A percentile compares a stretch with the other conserved stretches of the same genome.
phyloP scores from a whole-genome alignment of 2,113 vertebrate species.

The Tringa solitaria region DNA sequence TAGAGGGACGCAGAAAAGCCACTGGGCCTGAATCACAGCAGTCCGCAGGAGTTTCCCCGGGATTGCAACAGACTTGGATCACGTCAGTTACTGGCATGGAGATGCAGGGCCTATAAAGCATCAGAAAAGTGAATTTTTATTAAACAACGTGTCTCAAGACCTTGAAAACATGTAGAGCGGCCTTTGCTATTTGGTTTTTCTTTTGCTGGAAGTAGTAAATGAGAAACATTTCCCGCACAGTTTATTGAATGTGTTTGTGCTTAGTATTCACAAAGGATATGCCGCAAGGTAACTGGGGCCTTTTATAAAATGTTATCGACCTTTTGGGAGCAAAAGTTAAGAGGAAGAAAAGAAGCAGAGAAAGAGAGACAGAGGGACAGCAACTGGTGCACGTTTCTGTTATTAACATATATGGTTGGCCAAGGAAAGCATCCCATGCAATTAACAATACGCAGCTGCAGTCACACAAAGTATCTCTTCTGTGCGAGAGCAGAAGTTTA shows the following conservation, averaged over 20 bases:
- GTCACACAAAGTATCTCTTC: not conserved
- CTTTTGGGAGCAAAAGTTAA: slow-evolving; percentile 10
- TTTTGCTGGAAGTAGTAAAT: slow-evolving; percentile 26
- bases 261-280: not conserved
- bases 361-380: not conserved
- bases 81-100: not conserved
- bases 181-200: not conserved
- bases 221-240: slow-evolving; percentile 1
- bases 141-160: slow-evolving; percentile 3
- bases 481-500: slow-evolving; percentile 30
- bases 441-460: slow-evolving; percentile 29
- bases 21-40: not conserved
- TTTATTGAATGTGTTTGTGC: slow-evolving; percentile 8
- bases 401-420: not conserved
- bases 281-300: not conserved
- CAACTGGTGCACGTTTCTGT: not conserved
- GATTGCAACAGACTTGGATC: not conserved
- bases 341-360: not conserved
- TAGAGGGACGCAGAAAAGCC: not conserved
- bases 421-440: slow-evolving; percentile 21
- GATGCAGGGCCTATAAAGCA: not conserved
- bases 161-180: not conserved
- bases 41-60: not conserved
- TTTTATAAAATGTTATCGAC: not conserved
- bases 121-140: slow-evolving; percentile 20